A percentile compares a stretch with the other conserved stretches of the same genome.
These are phyloP conservation scores for Phrynocephalus versicolor DNA, from an alignment of 2,113 vertebrate species.

Conservation along the genomic window DNA sequence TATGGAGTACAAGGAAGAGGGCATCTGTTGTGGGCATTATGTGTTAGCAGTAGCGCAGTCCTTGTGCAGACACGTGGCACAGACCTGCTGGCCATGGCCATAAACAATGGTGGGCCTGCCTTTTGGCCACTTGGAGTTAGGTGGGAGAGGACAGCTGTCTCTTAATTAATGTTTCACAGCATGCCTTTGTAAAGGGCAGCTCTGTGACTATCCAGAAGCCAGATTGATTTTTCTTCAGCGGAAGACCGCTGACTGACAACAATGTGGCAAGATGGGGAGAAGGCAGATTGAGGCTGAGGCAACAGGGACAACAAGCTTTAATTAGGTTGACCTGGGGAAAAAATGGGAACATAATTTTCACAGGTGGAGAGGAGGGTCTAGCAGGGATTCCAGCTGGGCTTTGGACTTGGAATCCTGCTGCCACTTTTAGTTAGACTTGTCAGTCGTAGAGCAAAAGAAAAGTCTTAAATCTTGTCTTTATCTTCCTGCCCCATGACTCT, in stretches of 20 bases:
- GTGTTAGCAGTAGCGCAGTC: neutral
- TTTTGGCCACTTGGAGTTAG: slow-evolving; percentile 6
- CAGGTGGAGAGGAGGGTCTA: slow-evolving; percentile 40
- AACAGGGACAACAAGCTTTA: slow-evolving; percentile 47
- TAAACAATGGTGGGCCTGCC: neutral
- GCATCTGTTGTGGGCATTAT: slow-evolving; percentile 21
- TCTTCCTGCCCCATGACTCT: slow-evolving; percentile 20
- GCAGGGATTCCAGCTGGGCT: slow-evolving; percentile 54
- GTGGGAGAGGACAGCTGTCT: slow-evolving; percentile 67
- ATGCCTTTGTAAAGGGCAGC: slow-evolving; percentile 58
- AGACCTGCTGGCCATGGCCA: neutral
- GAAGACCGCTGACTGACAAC: slow-evolving; percentile 50
- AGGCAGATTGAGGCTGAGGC: slow-evolving; percentile 44
- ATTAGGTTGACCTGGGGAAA: slow-evolving; percentile 42
- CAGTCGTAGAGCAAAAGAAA: slow-evolving; percentile 12
- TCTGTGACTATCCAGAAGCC: slow-evolving; percentile 52
- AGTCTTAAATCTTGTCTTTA: slow-evolving; percentile 34
- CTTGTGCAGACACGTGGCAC: neutral
- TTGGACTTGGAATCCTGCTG: slow-evolving; percentile 12
- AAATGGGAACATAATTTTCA: slow-evolving; percentile 54
- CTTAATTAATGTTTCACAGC: slow-evolving; percentile 63
- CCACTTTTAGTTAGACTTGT: neutral
- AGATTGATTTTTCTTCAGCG: slow-evolving; percentile 53
- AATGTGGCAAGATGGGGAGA: slow-evolving; percentile 37
- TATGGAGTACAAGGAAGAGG: neutral